phyloP scores from a whole-genome alignment of 2,113 vertebrate genomes.

The Cromileptes altivelis region DNA sequence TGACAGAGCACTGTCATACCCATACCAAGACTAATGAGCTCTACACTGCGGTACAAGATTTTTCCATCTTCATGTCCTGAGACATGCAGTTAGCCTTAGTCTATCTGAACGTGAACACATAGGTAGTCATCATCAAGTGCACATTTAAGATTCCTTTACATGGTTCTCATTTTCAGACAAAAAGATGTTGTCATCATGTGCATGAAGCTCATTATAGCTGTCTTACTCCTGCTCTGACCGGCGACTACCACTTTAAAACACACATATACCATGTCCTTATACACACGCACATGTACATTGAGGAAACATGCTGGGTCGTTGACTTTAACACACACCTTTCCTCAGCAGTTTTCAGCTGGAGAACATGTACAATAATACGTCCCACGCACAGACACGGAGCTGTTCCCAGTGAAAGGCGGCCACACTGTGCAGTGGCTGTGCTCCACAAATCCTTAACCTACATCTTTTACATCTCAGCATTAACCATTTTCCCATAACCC shows the following conservation, averaged over 20 bases:
- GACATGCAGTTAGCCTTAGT: too few relatives aligned
- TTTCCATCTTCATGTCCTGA: not conserved
- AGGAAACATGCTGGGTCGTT: not conserved
- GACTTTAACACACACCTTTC: constrained; percentile 6
- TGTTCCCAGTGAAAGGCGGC: constrained; percentile 10
- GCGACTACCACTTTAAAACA: not conserved
- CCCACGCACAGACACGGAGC: not conserved
- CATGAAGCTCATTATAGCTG: too few relatives aligned
- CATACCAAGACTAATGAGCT: not conserved
- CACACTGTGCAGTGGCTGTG: not conserved
- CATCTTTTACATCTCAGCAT: constrained; percentile 53
- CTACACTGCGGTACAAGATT: not conserved
- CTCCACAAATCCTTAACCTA: constrained; percentile 33
- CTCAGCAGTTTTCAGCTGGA: not conserved
- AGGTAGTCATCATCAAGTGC: not conserved
- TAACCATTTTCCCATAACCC: constrained; percentile 56
- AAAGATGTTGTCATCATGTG: too few relatives aligned
- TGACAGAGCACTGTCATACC: not conserved
- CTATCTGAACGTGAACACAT: too few relatives aligned
- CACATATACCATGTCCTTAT: not conserved
- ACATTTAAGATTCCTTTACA: too few relatives aligned
- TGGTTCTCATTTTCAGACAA: too few relatives aligned
- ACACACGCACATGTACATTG: not conserved
- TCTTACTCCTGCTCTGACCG: too few relatives aligned
- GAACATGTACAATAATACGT: not conserved